Base-by-base conservation (phyloP, 2,888 invertebrate species). In the Drosophila fulvimacula region DNA sequence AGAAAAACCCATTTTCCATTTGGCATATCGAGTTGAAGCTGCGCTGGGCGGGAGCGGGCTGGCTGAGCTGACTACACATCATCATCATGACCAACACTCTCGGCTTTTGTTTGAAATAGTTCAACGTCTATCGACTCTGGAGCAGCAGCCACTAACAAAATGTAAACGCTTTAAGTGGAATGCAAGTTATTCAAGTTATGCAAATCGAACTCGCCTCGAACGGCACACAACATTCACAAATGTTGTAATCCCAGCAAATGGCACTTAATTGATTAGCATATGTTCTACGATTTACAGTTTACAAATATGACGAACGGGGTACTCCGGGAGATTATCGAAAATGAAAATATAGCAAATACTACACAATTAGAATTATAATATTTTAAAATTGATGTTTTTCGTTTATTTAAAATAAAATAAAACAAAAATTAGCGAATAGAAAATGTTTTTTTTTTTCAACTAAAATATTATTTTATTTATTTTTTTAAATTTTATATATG, bases 71-170 rank as follows among this genome's bases (percentile, higher is more conserved):
- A 15, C 51, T 41, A 49, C 39, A 48, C 46, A 32, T 58, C 44
- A 41, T 58, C 46, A 46, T 24, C 10, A 15, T 17, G 46, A 27
- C 41, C 27, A 5, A 30, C 39, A 27, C 57, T 32, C 56, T 52
- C 76, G 17, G 73, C 73, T 62, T 69, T 75, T 76, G 71, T 65
- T 76, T 57, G 62, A 60, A 69, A 76, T 79, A 65, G 80, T 80
- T 76, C 46, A 72, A 48, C 57, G 61, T 72, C 74, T 60, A 52
- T 73, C 57, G 51, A 66, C 78, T 36, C 17, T 73, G 53, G 41
- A 66, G 60, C 64, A 59, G 65, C 39, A 44, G 13, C 60, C 30
- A 30, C 46, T 36, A 34, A 38, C 56, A 41, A 34, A 77, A 62
- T 46, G 52, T 42, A 52, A 67, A 55, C 60, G 62, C 30, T 68